These are phyloP conservation scores for Nibea coibor DNA, from an alignment of 2,113 vertebrate species.

Conservation along the genomic window DNA sequence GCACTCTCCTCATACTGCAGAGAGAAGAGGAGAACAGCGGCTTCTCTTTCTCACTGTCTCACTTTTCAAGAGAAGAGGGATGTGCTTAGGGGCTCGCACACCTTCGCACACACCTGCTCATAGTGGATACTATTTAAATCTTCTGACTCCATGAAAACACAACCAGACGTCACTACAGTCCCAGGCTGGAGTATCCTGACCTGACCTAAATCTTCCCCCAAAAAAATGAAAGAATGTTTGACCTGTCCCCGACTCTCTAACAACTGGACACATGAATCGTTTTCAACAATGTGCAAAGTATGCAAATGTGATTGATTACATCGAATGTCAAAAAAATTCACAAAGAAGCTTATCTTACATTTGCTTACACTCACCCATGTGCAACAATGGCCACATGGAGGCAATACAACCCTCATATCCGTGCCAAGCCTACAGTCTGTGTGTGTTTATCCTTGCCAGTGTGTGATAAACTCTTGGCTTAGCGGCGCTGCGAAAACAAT, in stretches of 20 bases:
- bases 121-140: slow-evolving; percentile 42
- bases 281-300: neutral
- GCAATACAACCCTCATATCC: slow-evolving; percentile 55
- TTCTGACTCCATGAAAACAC: slow-evolving; percentile 32
- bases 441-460: slow-evolving; percentile 31
- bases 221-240: neutral
- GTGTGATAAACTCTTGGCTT: slow-evolving; percentile 41
- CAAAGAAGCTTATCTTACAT: slow-evolving; percentile 32
- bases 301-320: slow-evolving; percentile 18
- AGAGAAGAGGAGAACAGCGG: slow-evolving; percentile 11
- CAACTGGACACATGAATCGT: neutral
- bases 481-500: slow-evolving; percentile 24
- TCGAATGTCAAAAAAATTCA: neutral
- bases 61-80: slow-evolving; percentile 24
- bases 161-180: neutral
- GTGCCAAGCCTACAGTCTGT: slow-evolving; percentile 27
- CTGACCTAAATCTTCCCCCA: slow-evolving; percentile 47
- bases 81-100: slow-evolving; percentile 12
- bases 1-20: slow-evolving; percentile 41
- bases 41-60: slow-evolving; percentile 14
- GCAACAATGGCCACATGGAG: slow-evolving; percentile 73
- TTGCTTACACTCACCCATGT: slow-evolving; percentile 46
- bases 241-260: neutral
- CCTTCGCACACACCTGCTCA: slow-evolving; percentile 35
- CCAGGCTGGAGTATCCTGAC: slow-evolving; percentile 51